Base-by-base conservation (phyloP, 1,140 invertebrate species). In the Macrostomum lignano region DNA sequence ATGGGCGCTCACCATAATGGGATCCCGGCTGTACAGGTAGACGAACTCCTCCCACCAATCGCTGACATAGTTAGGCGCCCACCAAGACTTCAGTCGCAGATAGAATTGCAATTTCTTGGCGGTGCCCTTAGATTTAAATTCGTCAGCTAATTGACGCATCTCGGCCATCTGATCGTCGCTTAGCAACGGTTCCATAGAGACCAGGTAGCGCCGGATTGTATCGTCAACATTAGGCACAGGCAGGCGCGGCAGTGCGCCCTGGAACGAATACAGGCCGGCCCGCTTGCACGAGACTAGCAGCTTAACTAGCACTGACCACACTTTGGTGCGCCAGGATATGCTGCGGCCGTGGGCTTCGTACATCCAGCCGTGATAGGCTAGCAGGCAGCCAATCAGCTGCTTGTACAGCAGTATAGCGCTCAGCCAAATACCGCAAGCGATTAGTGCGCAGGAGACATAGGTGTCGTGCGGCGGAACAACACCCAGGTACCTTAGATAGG, bases 31-130 rank as follows among this genome's bases (percentile, higher is more conserved):
- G 30, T 79, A 62, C 1, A 96, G 63, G 51, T 96, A 96, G 17
- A 96, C 82, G 52, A 86, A 98, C 52, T 96, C 82, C 58, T 98
- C 88, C 88, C 88, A 96, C 88, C 88, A 98, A 69, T 96, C 88
- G 15, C 14, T 15, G 19, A 28, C 19, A 14, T 28, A 24, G 23
- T 9, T n/a, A 24, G 9, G 9, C 9, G 23, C n/a, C 9, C 9
- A 9, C 9, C n/a, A 91, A 36, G 78, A 86, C 51, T 98, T 98
- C 23, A 24, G 13, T 24, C 13, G 13, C 23, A 24, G 9, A 24
- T 9, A 24, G 13, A 24, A 9, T 9, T 24, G 13, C 9, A 24
- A 24, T 24, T 9, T 24, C 13, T n/a, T 9, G 13, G 19, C 15
- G 19, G 26, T 15, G 5, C 15, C 5, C 19, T 14, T 28, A 5